Base-by-base conservation (phyloP, 2,113 vertebrate genomes). In the Otolemur garnettii region DNA sequence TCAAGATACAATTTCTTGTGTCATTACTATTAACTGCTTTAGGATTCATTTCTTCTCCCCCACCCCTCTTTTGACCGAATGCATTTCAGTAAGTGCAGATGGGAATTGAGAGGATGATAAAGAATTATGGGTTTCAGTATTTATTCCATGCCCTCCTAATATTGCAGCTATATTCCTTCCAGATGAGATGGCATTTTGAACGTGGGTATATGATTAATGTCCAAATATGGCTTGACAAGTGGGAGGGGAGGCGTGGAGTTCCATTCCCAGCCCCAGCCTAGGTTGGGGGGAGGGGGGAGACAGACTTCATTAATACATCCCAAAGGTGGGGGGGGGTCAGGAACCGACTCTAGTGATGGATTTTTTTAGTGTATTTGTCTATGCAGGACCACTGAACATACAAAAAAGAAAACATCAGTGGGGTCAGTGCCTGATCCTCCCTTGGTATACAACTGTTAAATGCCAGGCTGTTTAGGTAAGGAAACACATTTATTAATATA, bases 1-100 rank as follows among this genome's bases (percentile, higher is more conserved):
- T 93, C 95, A 95, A 95, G 96, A 96, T 87, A 71, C n/a, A 90
- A 89, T 95, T 94, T 94, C 95, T 94, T 90, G 78, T 62, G 80
- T 53, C 45, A 94, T 93, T 91, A 83, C 82, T 89, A 93, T 91
- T 91, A 97, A 86, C 81, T 93, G 94, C 89, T 57, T 82, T 79
- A 64, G 83, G 92, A 97, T 93, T 96, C 93, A 86, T 94, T 94
- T 94, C 83, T 90, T 93, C 26, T 22, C 62, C 50, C 64, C 69
- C 12, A 30, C 42, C 4, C 19, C 91, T 81, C 75, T 88, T 96
- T 83, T 88, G 68, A 62, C 84, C 84, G 93, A 97, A 85, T 92
- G 90, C 62, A 92, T 96, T 98, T 97, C 74, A 94, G 92, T 92
- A 88, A 95, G 93, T 94, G 90, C 74, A 30, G 35, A 82, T 74